These are phyloP conservation scores for Rafetus swinhoei DNA, from an alignment of 2,113 vertebrate species.

Conservation along the genomic window DNA sequence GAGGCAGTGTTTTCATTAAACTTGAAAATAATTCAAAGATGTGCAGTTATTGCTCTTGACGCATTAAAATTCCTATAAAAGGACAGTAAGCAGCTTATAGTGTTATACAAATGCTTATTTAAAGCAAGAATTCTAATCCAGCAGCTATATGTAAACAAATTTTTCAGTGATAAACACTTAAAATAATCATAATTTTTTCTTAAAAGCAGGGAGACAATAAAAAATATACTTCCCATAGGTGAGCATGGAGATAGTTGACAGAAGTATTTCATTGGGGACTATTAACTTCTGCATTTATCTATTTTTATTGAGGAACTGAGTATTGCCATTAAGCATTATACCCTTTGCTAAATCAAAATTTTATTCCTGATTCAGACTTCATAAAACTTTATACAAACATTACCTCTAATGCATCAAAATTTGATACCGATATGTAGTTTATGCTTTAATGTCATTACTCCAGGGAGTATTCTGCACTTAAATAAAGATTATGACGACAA, in stretches of 20 bases:
- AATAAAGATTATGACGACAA: no score
- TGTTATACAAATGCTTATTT: conserved; percentile 18
- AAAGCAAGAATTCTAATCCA: conserved; percentile 18
- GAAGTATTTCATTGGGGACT: neutral
- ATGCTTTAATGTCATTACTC: neutral
- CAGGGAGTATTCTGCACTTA: no score
- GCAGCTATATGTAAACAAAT: neutral
- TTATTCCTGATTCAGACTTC: conserved; percentile 8
- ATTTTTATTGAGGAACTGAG: neutral
- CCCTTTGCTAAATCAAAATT: rapidly evolving
- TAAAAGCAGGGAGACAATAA: neutral
- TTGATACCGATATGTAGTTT: neutral
- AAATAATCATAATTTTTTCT: conserved; percentile 4
- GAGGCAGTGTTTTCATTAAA: conserved; percentile 8
- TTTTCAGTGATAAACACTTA: conserved; percentile 11
- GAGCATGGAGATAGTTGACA: conserved; percentile 39
- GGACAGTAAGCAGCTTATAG: neutral
- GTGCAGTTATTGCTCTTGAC: neutral
- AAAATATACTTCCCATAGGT: conserved; percentile 9
- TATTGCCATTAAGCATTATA: neutral
- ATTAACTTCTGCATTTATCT: conserved; percentile 25
- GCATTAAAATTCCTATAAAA: neutral
- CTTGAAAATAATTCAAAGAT: conserved; percentile 25
- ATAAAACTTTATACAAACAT: neutral
- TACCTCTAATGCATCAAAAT: neutral